Evolutionary conservation across 1,140 invertebrate species (phyloP).

Genomic region (Drosophila paulistorum): DNA sequence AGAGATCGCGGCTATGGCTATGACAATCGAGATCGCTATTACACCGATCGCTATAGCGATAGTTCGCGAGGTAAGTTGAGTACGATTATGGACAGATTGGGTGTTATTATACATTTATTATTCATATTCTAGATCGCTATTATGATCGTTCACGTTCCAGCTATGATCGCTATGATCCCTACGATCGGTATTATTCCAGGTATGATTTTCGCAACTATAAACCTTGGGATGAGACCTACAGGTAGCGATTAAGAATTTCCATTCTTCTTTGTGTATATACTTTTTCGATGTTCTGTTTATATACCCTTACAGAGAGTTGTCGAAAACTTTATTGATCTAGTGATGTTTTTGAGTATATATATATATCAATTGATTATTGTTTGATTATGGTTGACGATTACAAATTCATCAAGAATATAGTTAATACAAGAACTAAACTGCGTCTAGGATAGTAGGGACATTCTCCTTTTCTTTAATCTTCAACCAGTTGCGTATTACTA

Average conservation of each 20-base stretch:
- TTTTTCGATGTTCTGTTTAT: slow-evolving; percentile 9
- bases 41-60: slow-evolving; percentile 72
- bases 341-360: background rate
- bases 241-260: slow-evolving; percentile 69
- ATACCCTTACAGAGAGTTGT: background rate
- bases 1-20: slow-evolving; percentile 63
- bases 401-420: too few relatives aligned
- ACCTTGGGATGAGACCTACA: slow-evolving; percentile 83
- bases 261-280: slow-evolving; percentile 25
- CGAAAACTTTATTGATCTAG: background rate
- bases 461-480: too few relatives aligned
- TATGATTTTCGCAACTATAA: slow-evolving; percentile 83
- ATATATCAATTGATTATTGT: background rate
- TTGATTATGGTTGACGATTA: too few relatives aligned
- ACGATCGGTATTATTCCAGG: slow-evolving; percentile 81
- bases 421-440: too few relatives aligned
- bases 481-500: too few relatives aligned
- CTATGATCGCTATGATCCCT: slow-evolving; percentile 75
- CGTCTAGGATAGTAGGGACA: too few relatives aligned
- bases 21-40: slow-evolving; percentile 64
- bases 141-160: slow-evolving; percentile 67
- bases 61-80: slow-evolving; percentile 46
- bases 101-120: background rate
- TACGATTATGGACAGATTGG: too few relatives aligned
- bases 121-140: slow-evolving; percentile 63